Conservation (phyloP, 2,797 vertebrate species). For the Bradypus variegatus region DNA sequence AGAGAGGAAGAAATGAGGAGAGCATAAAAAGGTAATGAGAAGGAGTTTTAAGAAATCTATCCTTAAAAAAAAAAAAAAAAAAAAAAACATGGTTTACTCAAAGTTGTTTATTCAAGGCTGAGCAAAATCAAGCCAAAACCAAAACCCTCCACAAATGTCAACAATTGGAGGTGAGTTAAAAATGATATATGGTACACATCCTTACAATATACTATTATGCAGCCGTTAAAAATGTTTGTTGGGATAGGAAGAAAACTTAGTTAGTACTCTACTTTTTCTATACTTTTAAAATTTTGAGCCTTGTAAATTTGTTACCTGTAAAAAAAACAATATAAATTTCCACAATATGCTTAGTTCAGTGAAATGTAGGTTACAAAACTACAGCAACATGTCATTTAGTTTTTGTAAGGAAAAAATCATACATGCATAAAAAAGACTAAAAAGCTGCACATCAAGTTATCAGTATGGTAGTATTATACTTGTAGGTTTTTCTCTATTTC, state of each 20-base stretch:
- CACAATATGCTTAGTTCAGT: neutral
- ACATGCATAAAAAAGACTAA: neutral
- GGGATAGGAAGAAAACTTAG: neutral
- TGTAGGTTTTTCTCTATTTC: neutral
- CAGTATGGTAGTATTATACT: neutral
- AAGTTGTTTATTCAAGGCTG: neutral
- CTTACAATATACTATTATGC: neutral
- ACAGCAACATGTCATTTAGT: neutral
- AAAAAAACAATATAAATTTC: neutral
- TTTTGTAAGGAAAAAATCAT: neutral
- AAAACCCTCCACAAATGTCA: neutral
- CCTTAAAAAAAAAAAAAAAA: neutral
- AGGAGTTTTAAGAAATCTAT: neutral
- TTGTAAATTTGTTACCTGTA: neutral
- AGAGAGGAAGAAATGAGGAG: neutral
- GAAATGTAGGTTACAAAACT: constrained; percentile 18
- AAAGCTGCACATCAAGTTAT: neutral
- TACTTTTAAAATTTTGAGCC: neutral
- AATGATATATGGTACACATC: neutral
- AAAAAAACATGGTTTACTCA: neutral
- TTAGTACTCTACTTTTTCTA: neutral
- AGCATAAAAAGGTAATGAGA: neutral
- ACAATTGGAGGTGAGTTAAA: neutral
- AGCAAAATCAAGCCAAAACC: neutral
- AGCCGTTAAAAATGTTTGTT: neutral